Evolutionary conservation across 2,797 vertebrate genomes (phyloP).

Genomic region (Tamandua tetradactyla): DNA sequence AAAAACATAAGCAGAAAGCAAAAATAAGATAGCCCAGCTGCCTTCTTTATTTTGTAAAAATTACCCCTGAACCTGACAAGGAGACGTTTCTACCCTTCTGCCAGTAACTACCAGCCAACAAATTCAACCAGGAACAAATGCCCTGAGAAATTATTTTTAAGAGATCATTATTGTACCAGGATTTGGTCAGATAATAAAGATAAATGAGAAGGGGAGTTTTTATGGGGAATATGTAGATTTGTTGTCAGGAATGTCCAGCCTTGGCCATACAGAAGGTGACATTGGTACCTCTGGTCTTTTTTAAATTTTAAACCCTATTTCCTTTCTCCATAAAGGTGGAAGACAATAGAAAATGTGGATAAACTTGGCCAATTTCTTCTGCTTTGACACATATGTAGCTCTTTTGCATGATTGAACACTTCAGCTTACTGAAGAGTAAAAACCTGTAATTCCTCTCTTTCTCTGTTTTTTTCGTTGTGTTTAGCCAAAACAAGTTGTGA

Average conservation of each 20-base stretch:
- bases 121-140: not conserved
- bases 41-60: not conserved
- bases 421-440: slow-evolving; percentile 71
- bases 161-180: not conserved
- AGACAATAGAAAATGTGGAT: not conserved
- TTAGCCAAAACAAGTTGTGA: slow-evolving; percentile 84
- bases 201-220: not conserved
- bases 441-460: slow-evolving; percentile 76
- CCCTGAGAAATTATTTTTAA: not conserved
- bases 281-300: not conserved
- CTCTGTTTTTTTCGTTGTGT: slow-evolving; percentile 76
- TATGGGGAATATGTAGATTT: not conserved
- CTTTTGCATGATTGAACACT: slow-evolving; percentile 75
- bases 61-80: not conserved
- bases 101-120: not conserved
- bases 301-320: not conserved
- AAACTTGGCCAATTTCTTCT: slow-evolving; percentile 23
- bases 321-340: slow-evolving; percentile 24
- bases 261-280: not conserved
- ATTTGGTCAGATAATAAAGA: not conserved
- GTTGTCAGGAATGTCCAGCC: not conserved
- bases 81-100: not conserved
- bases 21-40: not conserved
- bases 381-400: not conserved
- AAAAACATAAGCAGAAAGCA: not conserved